Conservation (phyloP, 2,113 vertebrate genomes). For the Vombatus ursinus region DNA sequence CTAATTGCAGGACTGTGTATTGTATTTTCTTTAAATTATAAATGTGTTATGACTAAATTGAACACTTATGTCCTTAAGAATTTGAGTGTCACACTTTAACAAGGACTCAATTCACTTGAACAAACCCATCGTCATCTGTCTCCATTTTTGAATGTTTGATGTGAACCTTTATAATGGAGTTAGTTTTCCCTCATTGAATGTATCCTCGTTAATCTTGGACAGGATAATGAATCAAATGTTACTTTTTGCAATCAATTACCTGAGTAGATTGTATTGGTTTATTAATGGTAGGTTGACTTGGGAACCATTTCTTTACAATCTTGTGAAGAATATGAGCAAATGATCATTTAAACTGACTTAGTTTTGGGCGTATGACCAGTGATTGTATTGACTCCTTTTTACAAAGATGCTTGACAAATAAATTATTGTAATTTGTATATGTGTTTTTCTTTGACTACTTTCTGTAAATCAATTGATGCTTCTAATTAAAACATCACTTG, state of each 20-base stretch:
- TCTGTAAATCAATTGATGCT: not conserved
- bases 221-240: constrained; percentile 74
- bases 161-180: not conserved
- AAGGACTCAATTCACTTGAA: not conserved
- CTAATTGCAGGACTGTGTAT: not conserved
- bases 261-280: constrained; percentile 67
- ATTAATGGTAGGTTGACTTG: constrained; percentile 75
- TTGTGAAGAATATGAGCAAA: not conserved
- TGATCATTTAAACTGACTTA: constrained; percentile 63
- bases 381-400: not conserved
- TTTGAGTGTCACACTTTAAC: not conserved
- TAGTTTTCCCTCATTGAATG: constrained; percentile 3
- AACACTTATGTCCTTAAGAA: not conserved
- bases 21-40: not conserved
- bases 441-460: not conserved
- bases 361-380: not conserved
- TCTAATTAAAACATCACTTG: constrained; percentile 1
- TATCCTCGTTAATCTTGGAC: not conserved
- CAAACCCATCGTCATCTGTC: not conserved
- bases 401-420: not conserved
- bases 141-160: not conserved
- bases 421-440: not conserved
- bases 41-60: not conserved
- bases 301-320: constrained; percentile 70
- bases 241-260: constrained; percentile 76